Percentiles rank a stretch among this genome's conserved stretches.
phyloP scores from a whole-genome alignment of 2,113 vertebrate species.

The Saimiri boliviensis region DNA sequence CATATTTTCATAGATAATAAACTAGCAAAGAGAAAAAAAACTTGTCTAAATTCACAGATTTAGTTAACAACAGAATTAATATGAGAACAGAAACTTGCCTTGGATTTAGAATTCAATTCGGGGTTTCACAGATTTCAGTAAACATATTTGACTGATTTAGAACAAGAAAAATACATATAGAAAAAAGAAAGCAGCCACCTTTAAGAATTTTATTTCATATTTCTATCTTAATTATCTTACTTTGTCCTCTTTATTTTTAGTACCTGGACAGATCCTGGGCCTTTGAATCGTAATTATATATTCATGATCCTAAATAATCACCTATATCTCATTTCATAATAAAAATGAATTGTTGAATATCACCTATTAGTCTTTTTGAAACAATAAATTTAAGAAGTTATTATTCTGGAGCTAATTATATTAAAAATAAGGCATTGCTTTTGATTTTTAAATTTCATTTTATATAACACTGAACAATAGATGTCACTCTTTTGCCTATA shows the following conservation, averaged over 20 bases:
- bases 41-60: not conserved
- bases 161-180: not conserved
- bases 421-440: conserved; percentile 6
- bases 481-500: conserved; percentile 84
- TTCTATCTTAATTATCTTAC: not conserved
- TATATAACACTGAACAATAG: conserved; percentile 81
- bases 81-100: not conserved
- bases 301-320: not conserved
- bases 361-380: conserved; percentile 26
- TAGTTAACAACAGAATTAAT: not conserved
- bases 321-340: not conserved
- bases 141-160: not conserved
- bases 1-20: not conserved
- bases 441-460: conserved; percentile 64
- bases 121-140: not conserved
- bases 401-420: not conserved
- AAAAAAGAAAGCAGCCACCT: not conserved
- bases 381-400: conserved; percentile 54
- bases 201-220: not conserved
- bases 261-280: not conserved
- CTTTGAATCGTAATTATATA: not conserved
- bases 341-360: not conserved
- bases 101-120: not conserved
- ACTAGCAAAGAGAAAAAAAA: not conserved
- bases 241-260: not conserved